Conservation (phyloP, 2,888 invertebrate species). For the Synergus itoensis region DNA sequence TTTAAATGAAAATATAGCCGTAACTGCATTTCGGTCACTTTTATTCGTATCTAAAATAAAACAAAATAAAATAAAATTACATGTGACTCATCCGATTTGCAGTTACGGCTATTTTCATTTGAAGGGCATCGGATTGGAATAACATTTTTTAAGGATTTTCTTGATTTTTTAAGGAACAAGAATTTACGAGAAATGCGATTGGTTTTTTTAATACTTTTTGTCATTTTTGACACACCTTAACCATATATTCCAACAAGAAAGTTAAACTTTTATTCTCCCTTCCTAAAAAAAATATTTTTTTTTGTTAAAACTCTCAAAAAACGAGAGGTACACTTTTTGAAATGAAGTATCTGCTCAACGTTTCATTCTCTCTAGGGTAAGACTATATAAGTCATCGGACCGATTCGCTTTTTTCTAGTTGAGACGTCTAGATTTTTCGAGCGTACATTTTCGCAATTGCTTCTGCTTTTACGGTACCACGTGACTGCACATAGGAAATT, state of each 20-base stretch:
- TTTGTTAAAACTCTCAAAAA: not conserved
- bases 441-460: constrained; percentile 26
- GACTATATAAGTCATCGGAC: constrained; percentile 4
- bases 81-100: no score
- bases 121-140: no score
- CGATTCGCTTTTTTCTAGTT: constrained; percentile 16
- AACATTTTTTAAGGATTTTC: no score
- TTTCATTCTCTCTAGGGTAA: not conserved
- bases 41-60: no score
- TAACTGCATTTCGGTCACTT: no score
- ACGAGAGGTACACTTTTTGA: not conserved
- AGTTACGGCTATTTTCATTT: no score
- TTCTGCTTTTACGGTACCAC: constrained; percentile 28
- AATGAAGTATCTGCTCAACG: not conserved
- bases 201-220: no score
- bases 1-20: no score
- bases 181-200: no score
- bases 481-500: constrained; percentile 40
- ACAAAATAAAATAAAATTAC: no score
- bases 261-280: not conserved
- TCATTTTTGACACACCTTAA: not conserved
- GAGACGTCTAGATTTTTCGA: constrained; percentile 1
- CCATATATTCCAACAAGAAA: not conserved
- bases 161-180: no score
- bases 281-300: not conserved